Evolutionary conservation across 1,140 invertebrate species (phyloP).

Genomic region (Harpegnathos saltator): DNA sequence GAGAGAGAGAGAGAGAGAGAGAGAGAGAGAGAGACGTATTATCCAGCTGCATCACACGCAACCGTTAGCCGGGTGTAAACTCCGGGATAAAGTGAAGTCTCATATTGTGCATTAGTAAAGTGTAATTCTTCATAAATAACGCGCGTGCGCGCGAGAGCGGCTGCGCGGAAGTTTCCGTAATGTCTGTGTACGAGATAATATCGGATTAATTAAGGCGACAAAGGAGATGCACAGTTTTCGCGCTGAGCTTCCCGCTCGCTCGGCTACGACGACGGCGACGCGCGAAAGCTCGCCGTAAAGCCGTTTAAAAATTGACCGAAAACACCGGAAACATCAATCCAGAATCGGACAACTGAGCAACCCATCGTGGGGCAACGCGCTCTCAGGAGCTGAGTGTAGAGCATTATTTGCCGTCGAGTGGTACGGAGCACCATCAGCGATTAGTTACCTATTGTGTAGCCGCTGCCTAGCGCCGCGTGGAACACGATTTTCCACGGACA

Average conservation of each 20-base stretch:
- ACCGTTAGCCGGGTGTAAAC: conserved; percentile 34
- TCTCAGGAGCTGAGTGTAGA: background rate
- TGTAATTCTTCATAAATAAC: background rate
- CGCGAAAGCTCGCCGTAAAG: background rate
- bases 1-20: too few relatives aligned
- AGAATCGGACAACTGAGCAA: conserved; percentile 5
- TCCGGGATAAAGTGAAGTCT: conserved; percentile 43
- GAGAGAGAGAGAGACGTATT: too few relatives aligned
- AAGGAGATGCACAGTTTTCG: background rate
- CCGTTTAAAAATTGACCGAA: background rate
- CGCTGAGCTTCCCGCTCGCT: too few relatives aligned
- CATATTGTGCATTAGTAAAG: conserved; percentile 19
- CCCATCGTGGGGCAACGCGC: too few relatives aligned
- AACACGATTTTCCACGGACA: background rate
- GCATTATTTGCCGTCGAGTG: conserved; percentile 8
- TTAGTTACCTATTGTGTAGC: conserved; percentile 28
- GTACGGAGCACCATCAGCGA: conserved; percentile 21
- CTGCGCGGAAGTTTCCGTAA: background rate
- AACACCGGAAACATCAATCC: conserved; percentile 8
- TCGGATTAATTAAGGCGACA: conserved; percentile 5
- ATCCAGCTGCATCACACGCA: conserved; percentile 21
- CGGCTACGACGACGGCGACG: too few relatives aligned
- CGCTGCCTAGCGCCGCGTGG: background rate
- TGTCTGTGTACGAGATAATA: background rate
- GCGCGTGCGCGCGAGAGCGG: background rate